Percentiles rank a stretch among this genome's conserved stretches.
These are phyloP conservation scores for Zeus faber DNA, from an alignment of 2,113 vertebrate species.

Conservation along the genomic window DNA sequence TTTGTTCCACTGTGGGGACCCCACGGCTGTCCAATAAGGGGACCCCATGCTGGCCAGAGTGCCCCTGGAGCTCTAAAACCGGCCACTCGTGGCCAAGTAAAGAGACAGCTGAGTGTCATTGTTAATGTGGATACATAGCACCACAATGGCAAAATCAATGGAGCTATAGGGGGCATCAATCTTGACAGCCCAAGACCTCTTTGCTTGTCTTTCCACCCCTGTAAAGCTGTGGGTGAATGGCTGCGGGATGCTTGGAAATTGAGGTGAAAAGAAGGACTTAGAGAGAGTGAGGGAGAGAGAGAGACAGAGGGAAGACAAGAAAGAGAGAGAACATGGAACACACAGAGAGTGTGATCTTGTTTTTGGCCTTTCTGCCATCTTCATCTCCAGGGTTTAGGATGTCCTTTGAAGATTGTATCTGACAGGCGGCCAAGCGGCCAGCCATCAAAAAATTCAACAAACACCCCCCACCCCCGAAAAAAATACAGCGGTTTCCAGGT, in stretches of 20 bases:
- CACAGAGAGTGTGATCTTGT: slow-evolving; percentile 45
- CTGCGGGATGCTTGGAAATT: slow-evolving; percentile 9
- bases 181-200: slow-evolving; percentile 66
- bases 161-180: slow-evolving; percentile 78
- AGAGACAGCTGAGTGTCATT: slow-evolving; percentile 78
- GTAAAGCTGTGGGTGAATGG: slow-evolving; percentile 39
- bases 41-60: slow-evolving; percentile 58
- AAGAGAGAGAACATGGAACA: background rate
- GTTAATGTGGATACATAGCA: slow-evolving; percentile 79
- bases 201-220: slow-evolving; percentile 55
- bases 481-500: slow-evolving; percentile 53
- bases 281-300: background rate
- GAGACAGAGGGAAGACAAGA: slow-evolving; percentile 5
- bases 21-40: slow-evolving; percentile 58
- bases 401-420: slow-evolving; percentile 58
- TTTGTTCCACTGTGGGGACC: slow-evolving; percentile 59
- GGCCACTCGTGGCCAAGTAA: slow-evolving; percentile 66
- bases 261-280: background rate
- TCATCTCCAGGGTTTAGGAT: slow-evolving; percentile 47
- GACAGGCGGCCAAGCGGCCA: slow-evolving; percentile 53
- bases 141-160: slow-evolving; percentile 81
- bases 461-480: slow-evolving; percentile 58
- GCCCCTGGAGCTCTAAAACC: slow-evolving; percentile 70
- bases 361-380: slow-evolving; percentile 48
- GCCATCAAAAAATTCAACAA: slow-evolving; percentile 37